phyloP scores from a whole-genome alignment of 2,113 vertebrate species.

The Anas platyrhynchos region DNA sequence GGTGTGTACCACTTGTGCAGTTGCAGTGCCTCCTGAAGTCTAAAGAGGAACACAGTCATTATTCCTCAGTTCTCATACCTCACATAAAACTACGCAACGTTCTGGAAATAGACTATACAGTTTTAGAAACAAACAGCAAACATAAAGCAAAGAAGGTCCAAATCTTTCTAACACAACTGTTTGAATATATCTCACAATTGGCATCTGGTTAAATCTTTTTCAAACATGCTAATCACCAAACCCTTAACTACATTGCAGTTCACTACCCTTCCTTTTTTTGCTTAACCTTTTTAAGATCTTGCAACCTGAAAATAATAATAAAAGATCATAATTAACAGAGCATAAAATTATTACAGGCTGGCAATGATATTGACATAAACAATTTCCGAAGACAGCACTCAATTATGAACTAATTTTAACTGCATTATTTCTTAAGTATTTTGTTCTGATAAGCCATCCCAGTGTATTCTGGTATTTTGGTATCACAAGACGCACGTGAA shows the following conservation, averaged over 20 bases:
- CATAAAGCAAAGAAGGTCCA: background rate
- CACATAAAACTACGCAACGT: fast-evolving
- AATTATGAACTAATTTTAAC: background rate
- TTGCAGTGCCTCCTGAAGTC: slow-evolving; percentile 76
- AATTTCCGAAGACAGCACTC: background rate
- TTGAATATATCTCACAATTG: background rate
- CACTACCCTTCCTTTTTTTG: background rate
- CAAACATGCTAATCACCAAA: background rate
- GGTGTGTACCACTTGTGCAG: slow-evolving; percentile 87
- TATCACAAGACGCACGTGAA: no score
- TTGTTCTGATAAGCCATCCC: background rate
- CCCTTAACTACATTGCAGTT: background rate
- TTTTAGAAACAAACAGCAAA: background rate
- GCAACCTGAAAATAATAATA: background rate
- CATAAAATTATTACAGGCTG: background rate
- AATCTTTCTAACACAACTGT: background rate
- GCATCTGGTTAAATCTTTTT: background rate
- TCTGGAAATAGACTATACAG: fast-evolving
- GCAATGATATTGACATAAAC: background rate
- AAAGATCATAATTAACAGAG: background rate
- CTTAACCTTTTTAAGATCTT: background rate
- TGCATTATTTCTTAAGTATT: background rate
- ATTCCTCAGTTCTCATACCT: background rate
- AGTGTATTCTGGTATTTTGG: background rate
- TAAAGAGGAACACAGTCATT: slow-evolving; percentile 11